Conservation (phyloP, 2,888 invertebrate genomes). For the Siphlonurus alternatus region DNA sequence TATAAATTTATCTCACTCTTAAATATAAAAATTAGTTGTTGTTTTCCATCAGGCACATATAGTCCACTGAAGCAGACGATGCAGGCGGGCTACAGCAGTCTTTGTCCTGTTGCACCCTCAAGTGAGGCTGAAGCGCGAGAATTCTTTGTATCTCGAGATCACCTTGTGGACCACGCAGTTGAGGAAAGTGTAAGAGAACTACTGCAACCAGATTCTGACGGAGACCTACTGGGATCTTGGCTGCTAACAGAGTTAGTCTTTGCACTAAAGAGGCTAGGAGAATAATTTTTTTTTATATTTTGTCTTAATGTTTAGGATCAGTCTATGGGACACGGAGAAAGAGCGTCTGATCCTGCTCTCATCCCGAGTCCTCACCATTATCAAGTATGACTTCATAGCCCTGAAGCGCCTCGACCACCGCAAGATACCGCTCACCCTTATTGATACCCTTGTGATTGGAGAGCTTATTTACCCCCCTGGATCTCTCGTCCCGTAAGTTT, state of each 20-base stretch:
- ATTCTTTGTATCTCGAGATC: slow-evolving; percentile 56
- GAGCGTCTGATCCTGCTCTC: slow-evolving; percentile 62
- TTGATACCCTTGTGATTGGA: slow-evolving; percentile 57
- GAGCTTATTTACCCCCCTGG: slow-evolving; percentile 65
- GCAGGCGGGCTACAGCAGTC: neutral
- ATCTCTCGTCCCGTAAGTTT: slow-evolving; percentile 69
- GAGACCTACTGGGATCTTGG: slow-evolving; percentile 56
- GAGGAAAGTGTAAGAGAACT: slow-evolving; percentile 48
- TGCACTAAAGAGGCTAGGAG: neutral
- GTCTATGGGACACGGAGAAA: slow-evolving; percentile 73
- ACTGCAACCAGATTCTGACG: slow-evolving; percentile 47
- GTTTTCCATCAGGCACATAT: neutral
- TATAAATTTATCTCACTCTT: too few relatives aligned
- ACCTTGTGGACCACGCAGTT: slow-evolving; percentile 53
- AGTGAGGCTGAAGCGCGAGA: slow-evolving; percentile 40
- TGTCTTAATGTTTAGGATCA: slow-evolving; percentile 42
- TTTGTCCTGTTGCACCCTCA: neutral
- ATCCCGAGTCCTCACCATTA: slow-evolving; percentile 49
- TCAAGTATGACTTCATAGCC: slow-evolving; percentile 76
- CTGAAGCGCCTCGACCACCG: slow-evolving; percentile 52
- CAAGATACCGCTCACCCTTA: slow-evolving; percentile 45
- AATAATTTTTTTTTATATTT: slow-evolving; percentile 4
- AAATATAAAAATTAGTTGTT: too few relatives aligned
- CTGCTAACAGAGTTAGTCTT: slow-evolving; percentile 58
- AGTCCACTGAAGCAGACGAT: neutral